Conservation (phyloP, 2,113 vertebrate species). For the Calidris pugnax region DNA sequence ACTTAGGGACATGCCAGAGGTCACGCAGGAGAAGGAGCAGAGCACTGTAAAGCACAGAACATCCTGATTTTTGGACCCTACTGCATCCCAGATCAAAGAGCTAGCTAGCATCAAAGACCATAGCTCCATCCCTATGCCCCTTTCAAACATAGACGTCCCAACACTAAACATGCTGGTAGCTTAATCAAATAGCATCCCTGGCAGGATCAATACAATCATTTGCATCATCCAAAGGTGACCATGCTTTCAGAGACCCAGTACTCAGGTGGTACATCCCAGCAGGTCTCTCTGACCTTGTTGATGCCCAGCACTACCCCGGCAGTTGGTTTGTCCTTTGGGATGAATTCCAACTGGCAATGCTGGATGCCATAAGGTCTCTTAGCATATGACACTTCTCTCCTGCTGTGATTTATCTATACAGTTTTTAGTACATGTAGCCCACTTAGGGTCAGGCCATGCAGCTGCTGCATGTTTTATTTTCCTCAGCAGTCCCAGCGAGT, state of each 20-base stretch:
- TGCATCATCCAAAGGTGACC: background rate
- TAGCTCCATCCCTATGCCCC: background rate
- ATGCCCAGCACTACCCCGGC: background rate
- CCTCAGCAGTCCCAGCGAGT: background rate
- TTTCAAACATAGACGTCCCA: background rate
- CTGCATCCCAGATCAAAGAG: background rate
- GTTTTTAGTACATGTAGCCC: background rate
- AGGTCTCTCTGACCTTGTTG: background rate
- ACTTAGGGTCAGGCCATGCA: background rate
- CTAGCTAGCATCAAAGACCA: background rate
- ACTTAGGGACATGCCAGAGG: background rate
- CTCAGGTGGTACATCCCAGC: background rate
- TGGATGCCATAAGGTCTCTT: background rate
- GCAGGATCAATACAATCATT: background rate
- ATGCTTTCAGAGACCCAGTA: background rate
- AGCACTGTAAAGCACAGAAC: background rate
- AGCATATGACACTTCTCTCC: background rate
- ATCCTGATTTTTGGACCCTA: background rate
- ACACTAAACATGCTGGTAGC: background rate
- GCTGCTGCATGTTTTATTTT: background rate
- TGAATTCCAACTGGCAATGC: background rate
- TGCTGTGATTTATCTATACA: background rate
- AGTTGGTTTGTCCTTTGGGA: background rate
- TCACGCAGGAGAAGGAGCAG: background rate
- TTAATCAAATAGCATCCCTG: background rate